phyloP scores from a whole-genome alignment of 2,888 invertebrate species.

The Hyposoter didymator region DNA sequence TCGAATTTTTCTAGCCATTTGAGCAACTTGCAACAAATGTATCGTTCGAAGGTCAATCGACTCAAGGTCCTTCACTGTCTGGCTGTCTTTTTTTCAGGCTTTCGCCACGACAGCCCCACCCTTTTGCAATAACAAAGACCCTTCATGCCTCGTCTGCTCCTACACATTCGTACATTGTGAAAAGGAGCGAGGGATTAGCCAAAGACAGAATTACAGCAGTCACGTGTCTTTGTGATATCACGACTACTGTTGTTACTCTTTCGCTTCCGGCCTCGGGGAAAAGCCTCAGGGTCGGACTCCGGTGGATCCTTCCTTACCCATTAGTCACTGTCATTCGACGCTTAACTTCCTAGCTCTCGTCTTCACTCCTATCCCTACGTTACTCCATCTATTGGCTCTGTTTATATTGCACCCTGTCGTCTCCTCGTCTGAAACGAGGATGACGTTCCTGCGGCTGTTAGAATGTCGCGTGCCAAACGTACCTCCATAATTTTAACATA shows the following conservation, averaged over 20 bases:
- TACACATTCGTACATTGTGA: not conserved
- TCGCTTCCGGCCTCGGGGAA: conserved; percentile 56
- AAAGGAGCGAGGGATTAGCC: not conserved
- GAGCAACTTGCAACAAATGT: not conserved
- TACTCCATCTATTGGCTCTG: conserved; percentile 42
- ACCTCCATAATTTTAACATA: conserved; percentile 59
- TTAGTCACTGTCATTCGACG: conserved; percentile 74
- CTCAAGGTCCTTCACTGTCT: conserved; percentile 4
- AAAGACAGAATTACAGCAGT: conserved; percentile 1
- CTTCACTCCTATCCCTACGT: conserved; percentile 62
- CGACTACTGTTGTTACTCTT: conserved; percentile 46
- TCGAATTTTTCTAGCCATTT: not conserved
- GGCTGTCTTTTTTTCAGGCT: not conserved
- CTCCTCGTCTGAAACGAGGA: conserved; percentile 54
- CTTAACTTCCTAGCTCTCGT: conserved; percentile 70
- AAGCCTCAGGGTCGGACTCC: conserved; percentile 63
- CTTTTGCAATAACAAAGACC: conserved; percentile 14
- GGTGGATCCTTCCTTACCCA: conserved; percentile 67
- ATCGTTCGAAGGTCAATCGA: conserved; percentile 11
- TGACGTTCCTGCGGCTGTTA: conserved; percentile 46
- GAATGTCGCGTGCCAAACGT: conserved; percentile 61
- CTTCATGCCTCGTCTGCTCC: not conserved
- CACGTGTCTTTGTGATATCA: conserved; percentile 50
- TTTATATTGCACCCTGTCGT: conserved; percentile 62
- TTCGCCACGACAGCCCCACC: not conserved